Conservation (phyloP, 2,888 invertebrate species). For the Eulithis testata region DNA sequence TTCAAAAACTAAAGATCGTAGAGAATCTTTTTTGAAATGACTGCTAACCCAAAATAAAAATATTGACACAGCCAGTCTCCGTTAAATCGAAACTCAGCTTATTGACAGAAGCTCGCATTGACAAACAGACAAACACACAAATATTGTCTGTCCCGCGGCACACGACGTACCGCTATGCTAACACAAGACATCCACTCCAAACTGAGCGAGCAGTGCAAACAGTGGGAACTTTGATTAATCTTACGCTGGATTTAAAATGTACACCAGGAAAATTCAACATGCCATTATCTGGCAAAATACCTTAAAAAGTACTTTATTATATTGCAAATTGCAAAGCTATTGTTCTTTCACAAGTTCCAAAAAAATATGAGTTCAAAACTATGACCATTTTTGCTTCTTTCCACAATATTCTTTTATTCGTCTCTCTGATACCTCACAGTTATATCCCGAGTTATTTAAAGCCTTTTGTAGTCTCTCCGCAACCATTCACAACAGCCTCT, state of each 20-base stretch:
- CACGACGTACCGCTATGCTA: constrained; percentile 48
- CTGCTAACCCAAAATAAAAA: constrained; percentile 30
- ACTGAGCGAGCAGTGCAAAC: constrained; percentile 10
- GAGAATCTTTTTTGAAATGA: not conserved
- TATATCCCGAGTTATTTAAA: constrained; percentile 23
- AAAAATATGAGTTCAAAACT: too few species aligned
- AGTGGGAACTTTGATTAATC: constrained; percentile 29
- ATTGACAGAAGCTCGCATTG: constrained; percentile 42
- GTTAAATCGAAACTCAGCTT: constrained; percentile 36
- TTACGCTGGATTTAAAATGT: constrained; percentile 6
- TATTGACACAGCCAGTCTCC: constrained; percentile 36
- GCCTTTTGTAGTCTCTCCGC: constrained; percentile 19
- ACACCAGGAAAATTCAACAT: not conserved
- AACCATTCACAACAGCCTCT: constrained; percentile 25
- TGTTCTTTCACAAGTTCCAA: too few species aligned
- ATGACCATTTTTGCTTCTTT: too few species aligned
- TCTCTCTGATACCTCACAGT: constrained; percentile 1
- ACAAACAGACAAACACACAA: constrained; percentile 45
- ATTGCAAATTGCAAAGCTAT: too few species aligned
- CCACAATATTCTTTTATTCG: constrained; percentile 7
- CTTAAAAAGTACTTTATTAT: too few species aligned
- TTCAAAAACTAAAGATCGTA: not conserved
- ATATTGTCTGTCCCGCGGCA: constrained; percentile 51
- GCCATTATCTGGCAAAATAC: too few species aligned
- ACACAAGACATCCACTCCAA: constrained; percentile 31